Percentiles rank a stretch among this genome's conserved stretches.
phyloP scores from a whole-genome alignment of 2,797 vertebrate species.

The Vultur gryphus region DNA sequence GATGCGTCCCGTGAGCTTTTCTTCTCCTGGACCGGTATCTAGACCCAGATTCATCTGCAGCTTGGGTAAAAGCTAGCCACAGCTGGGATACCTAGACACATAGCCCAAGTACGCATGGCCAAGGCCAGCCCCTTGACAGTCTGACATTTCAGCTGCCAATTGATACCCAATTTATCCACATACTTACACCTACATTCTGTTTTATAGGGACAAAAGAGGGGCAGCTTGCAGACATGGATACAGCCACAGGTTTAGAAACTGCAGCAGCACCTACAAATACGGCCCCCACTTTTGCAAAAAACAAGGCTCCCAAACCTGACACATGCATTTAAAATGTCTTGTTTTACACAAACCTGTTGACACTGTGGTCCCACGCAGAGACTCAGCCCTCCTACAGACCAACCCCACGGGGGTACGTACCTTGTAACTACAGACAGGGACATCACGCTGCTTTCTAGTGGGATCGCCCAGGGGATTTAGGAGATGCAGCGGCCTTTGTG shows the following conservation, averaged over 20 bases:
- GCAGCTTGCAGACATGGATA: neutral
- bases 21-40: neutral
- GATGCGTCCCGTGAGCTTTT: rapidly evolving
- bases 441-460: neutral
- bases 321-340: rapidly evolving
- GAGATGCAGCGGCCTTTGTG: neutral
- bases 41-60: neutral
- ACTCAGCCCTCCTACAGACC: neutral
- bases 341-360: too few species aligned
- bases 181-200: neutral
- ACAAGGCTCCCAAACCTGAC: neutral
- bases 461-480: neutral
- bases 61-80: too few species aligned
- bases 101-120: rapidly evolving
- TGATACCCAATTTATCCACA: too few species aligned
- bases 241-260: neutral
- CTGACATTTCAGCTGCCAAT: neutral
- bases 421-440: neutral
- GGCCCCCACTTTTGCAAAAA: neutral
- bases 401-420: neutral
- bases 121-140: neutral
- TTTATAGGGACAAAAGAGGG: neutral
- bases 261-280: neutral
- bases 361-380: too few species aligned
- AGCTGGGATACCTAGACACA: neutral